Evolutionary conservation across 2,113 vertebrate species (phyloP), one percentile per base, ranked within the genome.

Genomic region (Heteronetta atricapilla): DNA sequence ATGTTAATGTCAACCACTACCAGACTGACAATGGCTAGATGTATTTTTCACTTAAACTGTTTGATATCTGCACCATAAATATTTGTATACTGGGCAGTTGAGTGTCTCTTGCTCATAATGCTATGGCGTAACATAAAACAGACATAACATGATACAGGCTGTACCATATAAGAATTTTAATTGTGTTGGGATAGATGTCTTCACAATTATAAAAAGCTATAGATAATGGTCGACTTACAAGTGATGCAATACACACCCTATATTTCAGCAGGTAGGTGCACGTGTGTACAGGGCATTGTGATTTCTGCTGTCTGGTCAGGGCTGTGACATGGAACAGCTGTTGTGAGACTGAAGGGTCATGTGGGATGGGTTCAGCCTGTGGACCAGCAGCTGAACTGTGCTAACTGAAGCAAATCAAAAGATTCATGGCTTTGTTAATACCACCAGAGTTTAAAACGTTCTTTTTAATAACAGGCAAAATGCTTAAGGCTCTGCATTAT

Each of bases 381-480:
- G 53, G 42, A 31, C 48, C 40, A 44, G 8, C 34, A 68, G 42
- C 33, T 59, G 63, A 64, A 31, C 40, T 5, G 1, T 14, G 55
- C 25, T 33, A 26, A 55, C 11, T 9, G 53, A 38, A 70, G 17
- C 33, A 84, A 68, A 56, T 8, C 20, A 36, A 36, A 50, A 40
- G 23, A 68, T 74, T 68, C 34, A 38, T 64, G 60, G 36, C 17
- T 62, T 73, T 26, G 22, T 48, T 68, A 68, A 87, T 69, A 67
- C n/a, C 62, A 78, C 28, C 33, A 7, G 73, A 38, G 36, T 74
- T 87, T 74, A 74, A 94, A 78, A 94, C 50, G 66, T 52, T 80
- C 79, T 82, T 94, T 86, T 69, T 78, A 60, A 81, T 74, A 73
- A 46, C 81, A 92, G 86, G 86, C 59, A 79, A 83, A 94, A 53